These are phyloP conservation scores for Macrosiphum euphorbiae DNA, from an alignment of 2,888 invertebrate species.

Conservation along the genomic window DNA sequence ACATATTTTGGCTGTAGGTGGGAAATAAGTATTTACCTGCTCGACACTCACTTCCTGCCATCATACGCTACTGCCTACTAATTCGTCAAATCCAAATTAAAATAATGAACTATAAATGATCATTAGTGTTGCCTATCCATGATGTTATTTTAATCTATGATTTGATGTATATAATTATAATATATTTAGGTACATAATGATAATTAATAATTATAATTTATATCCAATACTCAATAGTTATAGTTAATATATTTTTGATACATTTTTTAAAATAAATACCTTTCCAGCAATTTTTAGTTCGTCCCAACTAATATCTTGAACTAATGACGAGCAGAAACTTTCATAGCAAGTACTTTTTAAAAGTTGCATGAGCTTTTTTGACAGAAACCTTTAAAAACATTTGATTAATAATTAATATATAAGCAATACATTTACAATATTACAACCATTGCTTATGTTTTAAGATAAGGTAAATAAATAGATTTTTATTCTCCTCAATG, in stretches of 20 bases:
- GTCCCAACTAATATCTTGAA: constrained; percentile 40
- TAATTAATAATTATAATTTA: background rate
- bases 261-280: constrained; percentile 1
- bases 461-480: background rate
- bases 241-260: background rate
- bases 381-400: background rate
- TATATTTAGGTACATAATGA: background rate
- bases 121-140: too few species aligned
- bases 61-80: too few species aligned
- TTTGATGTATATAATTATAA: background rate
- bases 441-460: background rate
- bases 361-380: constrained; percentile 32
- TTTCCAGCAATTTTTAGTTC: constrained; percentile 48
- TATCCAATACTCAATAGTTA: background rate
- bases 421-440: background rate
- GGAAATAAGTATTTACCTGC: too few species aligned
- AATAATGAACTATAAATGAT: too few species aligned
- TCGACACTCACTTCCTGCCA: too few species aligned
- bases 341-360: constrained; percentile 39
- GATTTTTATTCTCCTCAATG: background rate
- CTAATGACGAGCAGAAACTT: constrained; percentile 46
- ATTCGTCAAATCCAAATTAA: too few species aligned
- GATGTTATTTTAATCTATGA: background rate
- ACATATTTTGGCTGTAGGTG: too few species aligned
- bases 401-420: background rate